phyloP scores from a whole-genome alignment of 1,140 invertebrate genomes.

The Orchesella cincta region DNA sequence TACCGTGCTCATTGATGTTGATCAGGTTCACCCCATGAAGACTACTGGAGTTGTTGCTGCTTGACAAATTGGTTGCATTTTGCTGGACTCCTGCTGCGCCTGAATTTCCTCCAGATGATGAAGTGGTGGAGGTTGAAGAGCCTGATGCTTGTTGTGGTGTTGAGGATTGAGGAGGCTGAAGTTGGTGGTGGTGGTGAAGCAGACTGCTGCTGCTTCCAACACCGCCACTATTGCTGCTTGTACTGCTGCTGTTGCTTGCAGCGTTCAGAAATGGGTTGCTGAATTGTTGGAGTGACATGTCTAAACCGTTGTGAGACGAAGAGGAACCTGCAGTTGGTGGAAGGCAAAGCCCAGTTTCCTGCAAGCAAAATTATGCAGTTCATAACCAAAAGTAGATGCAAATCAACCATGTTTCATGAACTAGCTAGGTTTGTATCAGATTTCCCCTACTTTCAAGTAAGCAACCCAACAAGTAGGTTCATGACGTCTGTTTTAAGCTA shows the following conservation, averaged over 20 bases:
- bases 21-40: not conserved
- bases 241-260: not conserved
- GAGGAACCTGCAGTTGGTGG: conserved; percentile 27
- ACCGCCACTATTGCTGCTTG: not conserved
- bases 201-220: not conserved
- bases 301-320: conserved; percentile 45
- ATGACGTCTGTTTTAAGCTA: too few relatives aligned
- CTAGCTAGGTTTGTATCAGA: too few relatives aligned
- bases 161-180: conserved; percentile 20
- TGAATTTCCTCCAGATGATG: conserved; percentile 56
- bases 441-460: too few relatives aligned
- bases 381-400: too few relatives aligned
- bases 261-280: conserved; percentile 17
- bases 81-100: conserved; percentile 66
- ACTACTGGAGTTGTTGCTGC: not conserved
- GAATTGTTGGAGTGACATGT: conserved; percentile 46
- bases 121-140: not conserved
- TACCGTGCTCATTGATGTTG: conserved; percentile 25
- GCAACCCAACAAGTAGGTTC: too few relatives aligned
- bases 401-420: too few relatives aligned
- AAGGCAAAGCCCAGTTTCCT: conserved; percentile 36
- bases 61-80: not conserved
- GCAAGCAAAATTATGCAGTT: too few relatives aligned
- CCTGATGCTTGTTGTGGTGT: conserved; percentile 14
- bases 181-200: conserved; percentile 23